A percentile compares a stretch with the other conserved stretches of the same genome.
Conservation (phyloP, 2,113 vertebrate species). For the Psophia crepitans region DNA sequence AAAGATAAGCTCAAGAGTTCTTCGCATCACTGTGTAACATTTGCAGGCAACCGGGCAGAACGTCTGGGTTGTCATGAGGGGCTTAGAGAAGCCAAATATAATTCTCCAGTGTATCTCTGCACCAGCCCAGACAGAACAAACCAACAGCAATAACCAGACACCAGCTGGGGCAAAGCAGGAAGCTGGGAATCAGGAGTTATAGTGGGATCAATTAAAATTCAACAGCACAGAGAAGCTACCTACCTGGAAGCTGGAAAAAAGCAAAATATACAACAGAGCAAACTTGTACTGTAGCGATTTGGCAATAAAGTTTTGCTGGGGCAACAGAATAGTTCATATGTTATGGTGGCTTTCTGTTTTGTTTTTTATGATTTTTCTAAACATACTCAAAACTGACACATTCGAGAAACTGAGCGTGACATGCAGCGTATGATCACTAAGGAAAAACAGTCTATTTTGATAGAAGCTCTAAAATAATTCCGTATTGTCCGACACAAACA, state of each 20-base stretch:
- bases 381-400: neutral
- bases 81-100: constrained; percentile 4
- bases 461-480: neutral
- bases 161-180: neutral
- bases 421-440: neutral
- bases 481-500: neutral
- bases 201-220: neutral
- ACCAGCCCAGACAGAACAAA: neutral
- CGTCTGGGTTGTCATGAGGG: neutral
- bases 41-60: neutral
- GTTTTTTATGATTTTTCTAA: neutral
- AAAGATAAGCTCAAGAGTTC: neutral
- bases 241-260: constrained; percentile 34
- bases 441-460: neutral
- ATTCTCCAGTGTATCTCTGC: neutral
- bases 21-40: neutral
- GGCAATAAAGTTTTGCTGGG: neutral
- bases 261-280: neutral
- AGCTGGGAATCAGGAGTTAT: neutral
- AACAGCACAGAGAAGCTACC: neutral
- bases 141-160: neutral
- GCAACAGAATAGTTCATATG: neutral
- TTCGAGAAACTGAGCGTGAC: neutral
- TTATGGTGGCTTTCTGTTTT: neutral
- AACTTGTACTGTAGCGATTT: neutral